Percentiles rank a stretch among this genome's conserved stretches.
These are phyloP conservation scores for Colossoma macropomum DNA, from an alignment of 2,113 vertebrate species.

Conservation along the genomic window DNA sequence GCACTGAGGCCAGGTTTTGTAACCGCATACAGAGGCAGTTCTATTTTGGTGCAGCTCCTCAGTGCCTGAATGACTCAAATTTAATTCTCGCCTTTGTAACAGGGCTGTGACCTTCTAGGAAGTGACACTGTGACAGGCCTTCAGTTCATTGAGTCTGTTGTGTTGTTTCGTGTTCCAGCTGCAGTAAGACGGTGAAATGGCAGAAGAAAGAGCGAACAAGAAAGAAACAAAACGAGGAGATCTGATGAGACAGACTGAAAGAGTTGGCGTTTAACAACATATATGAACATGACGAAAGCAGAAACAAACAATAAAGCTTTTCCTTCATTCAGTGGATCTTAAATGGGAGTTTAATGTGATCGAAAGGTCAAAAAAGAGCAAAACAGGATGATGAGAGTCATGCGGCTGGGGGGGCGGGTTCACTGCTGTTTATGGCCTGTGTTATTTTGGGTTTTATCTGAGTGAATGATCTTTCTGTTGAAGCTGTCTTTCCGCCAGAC, in stretches of 20 bases:
- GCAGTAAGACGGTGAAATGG: slow-evolving; percentile 27
- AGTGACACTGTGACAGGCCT: slow-evolving; percentile 15
- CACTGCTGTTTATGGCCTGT: not conserved
- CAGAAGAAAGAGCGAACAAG: slow-evolving; percentile 6
- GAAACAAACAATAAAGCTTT: not conserved
- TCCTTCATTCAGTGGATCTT: not conserved
- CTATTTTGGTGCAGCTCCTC: not conserved
- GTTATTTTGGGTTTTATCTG: slow-evolving; percentile 26
- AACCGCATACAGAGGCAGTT: too few relatives aligned
- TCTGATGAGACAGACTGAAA: not conserved
- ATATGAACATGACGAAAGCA: not conserved
- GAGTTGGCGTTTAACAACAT: not conserved
- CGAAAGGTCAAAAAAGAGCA: not conserved
- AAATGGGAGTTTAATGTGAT: not conserved
- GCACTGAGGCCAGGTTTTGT: not conserved
- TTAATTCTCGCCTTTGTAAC: not conserved
- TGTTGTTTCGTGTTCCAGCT: not conserved
- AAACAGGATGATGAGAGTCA: not conserved
- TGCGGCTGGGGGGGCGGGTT: not conserved
- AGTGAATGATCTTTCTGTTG: not conserved
- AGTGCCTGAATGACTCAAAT: not conserved
- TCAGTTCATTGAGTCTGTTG: slow-evolving; percentile 2
- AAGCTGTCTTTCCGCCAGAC: slow-evolving; percentile 44
- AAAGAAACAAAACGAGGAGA: slow-evolving; percentile 19
- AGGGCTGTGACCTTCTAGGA: not conserved